Base-by-base conservation (phyloP, 2,888 invertebrate species). In the Parnassius smintheus region DNA sequence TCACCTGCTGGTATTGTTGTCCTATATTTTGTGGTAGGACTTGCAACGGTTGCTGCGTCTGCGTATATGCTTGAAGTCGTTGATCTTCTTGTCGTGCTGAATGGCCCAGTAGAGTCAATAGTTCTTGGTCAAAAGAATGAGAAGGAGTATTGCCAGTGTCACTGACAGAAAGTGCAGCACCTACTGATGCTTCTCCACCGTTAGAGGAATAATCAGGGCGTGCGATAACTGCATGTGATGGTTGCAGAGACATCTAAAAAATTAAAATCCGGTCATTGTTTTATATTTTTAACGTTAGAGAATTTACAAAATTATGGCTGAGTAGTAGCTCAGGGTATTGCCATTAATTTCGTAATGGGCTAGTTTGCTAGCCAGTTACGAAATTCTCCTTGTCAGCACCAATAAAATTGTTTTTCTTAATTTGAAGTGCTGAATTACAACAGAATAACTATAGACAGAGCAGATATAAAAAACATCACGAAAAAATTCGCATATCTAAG, bases 101-200 rank as follows among this genome's bases (percentile, higher is more conserved):
- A 57, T 86, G 85, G 9, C 83, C 81, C 2, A 91, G 73, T 9
- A 90, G 68, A 1, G 88, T 82, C 18, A 91, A 67, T 0, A 91
- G 77, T 12, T 90, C 88, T 46, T 83, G 87, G 53, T 86, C 85
- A 65, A 80, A 86, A 1, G 81, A 61, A 56, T 80, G 74, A 18
- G 76, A 72, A 1, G 80, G 68, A 57, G 69, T 77, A 1, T 83
- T 76, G 35, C 85, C 84, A 10, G 79, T 79, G 65, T 91, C 91
- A 58, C 88, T 88, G 59, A 91, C 91, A 1, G 91, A 85, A 11
- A 91, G 72, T 1, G 91, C 91, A 3, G 91, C 91, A 9, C 91
- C 91, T 1, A 91, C 91, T 4, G 91, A 91, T 0, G 91, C 91
- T 69, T 91, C 91, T 1, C 88, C 91, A 1, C 90, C 90, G 49